Percentiles rank a stretch among this genome's conserved stretches.
phyloP scores from a whole-genome alignment of 2,797 vertebrate species.

The Heteromormyrus szaboi region DNA sequence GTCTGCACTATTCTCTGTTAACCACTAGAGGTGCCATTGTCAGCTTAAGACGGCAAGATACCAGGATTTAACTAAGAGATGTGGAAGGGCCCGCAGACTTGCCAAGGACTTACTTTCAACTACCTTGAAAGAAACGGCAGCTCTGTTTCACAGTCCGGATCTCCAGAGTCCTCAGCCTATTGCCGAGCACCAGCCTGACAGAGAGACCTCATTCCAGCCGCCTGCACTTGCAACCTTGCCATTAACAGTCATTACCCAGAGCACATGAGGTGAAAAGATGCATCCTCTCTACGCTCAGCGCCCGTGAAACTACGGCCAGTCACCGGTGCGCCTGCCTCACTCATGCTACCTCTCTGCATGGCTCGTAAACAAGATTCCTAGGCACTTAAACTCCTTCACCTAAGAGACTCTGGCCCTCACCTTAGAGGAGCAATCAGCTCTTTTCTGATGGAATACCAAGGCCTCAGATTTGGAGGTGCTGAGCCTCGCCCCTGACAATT shows the following conservation, averaged over 20 bases:
- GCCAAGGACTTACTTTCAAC: not conserved
- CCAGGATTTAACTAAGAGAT: not conserved
- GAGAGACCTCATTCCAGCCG: not conserved
- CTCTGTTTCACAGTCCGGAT: not conserved
- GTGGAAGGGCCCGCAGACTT: not conserved
- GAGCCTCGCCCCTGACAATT: not conserved
- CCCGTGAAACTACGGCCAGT: not conserved
- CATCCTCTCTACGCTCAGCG: not conserved
- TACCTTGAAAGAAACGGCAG: not conserved
- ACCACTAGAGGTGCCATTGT: constrained; percentile 1
- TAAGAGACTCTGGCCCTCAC: not conserved
- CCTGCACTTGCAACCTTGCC: not conserved
- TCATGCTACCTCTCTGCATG: not conserved
- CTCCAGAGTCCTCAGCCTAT: not conserved
- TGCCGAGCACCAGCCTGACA: not conserved
- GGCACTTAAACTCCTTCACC: not conserved
- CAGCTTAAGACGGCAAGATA: not conserved
- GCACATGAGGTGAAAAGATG: not conserved
- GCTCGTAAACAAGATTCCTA: not conserved
- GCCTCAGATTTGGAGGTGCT: not conserved
- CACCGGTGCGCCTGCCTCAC: not conserved
- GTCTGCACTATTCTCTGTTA: not conserved
- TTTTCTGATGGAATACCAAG: not conserved
- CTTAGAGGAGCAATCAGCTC: not conserved
- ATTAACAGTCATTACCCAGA: not conserved